Base-by-base conservation (phyloP, 2,113 vertebrate genomes). In the Arvicanthis niloticus region DNA sequence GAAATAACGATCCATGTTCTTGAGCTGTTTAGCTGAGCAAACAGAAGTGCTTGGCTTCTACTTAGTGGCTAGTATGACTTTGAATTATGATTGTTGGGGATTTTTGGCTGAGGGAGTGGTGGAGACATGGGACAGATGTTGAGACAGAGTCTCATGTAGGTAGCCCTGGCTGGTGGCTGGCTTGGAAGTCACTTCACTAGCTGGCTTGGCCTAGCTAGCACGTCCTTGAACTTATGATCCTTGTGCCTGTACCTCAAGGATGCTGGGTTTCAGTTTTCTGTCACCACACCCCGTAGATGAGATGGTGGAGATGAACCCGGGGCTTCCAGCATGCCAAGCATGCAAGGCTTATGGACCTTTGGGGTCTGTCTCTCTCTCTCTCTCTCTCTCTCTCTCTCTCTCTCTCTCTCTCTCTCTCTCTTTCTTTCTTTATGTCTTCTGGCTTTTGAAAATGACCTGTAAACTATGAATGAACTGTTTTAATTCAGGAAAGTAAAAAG, bases 381-480 rank as follows among this genome's bases (percentile, higher is more conserved):
- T 17, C 7, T 58, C 58, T 56, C 45, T 48, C 6, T 48, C 45
- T 48, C 45, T 68, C 40, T 82, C 26, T 82, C 24, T 22, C 3
- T n/a, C 11, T 70, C 10, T 17, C 12, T 58, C 58, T 1, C n/a
- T 6, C 6, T 48, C 45, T 48, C 45, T 48, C 45, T 48, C 45
- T 48, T 56, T 68, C 40, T 84, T 40, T 84, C 24, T 24, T 7
- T 29, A 6, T 70, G 11, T 17, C 13, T 58, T 75, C 2, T 42
- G 53, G 5, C 22, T 91, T 85, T 96, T 75, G 60, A 78, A 94
- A 96, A 68, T 78, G 26, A 73, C 40, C 58, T 51, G 4, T 72
- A 90, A 96, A 17, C 93, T 96, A 68, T 16, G 56, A 88, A 48
- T 60, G 19, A 16, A 65, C 45, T 53, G 3, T 68, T 87, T 65